Percentiles rank a stretch among this genome's conserved stretches.
Conservation (phyloP, 2,113 vertebrate genomes). For the Chionodraco myersi region DNA sequence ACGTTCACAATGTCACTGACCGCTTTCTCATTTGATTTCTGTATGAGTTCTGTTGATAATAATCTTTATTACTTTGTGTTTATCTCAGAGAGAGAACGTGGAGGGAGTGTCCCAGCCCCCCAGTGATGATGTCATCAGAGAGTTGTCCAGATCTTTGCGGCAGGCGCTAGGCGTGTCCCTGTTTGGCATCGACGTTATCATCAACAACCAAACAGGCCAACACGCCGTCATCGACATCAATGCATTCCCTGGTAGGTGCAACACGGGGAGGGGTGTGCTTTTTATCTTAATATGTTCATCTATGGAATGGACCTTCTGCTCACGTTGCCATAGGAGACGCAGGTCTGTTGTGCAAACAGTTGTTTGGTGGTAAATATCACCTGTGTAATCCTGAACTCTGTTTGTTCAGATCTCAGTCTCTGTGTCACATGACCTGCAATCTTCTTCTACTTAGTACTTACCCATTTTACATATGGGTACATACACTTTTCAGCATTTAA, state of each 20-base stretch:
- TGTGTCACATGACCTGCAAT: too few relatives aligned
- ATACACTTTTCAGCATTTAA: too few relatives aligned
- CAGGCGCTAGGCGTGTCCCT: constrained; percentile 93
- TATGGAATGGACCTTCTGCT: constrained; percentile 4
- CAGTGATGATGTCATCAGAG: constrained; percentile 93
- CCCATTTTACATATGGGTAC: too few relatives aligned
- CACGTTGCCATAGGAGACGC: neutral
- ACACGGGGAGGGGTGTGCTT: neutral
- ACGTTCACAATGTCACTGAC: constrained; percentile 64
- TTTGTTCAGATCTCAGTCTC: too few relatives aligned
- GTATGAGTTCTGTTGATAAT: neutral
- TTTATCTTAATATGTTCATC: neutral
- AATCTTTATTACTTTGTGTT: neutral
- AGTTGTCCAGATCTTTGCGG: constrained; percentile 90
- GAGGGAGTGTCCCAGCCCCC: constrained; percentile 95
- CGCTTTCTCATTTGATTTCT: neutral
- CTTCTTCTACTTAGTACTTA: too few relatives aligned
- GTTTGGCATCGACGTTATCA: constrained; percentile 98
- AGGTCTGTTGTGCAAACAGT: neutral
- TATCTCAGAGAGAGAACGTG: constrained; percentile 91
- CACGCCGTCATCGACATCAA: constrained; percentile 98
- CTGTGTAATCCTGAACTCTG: neutral
- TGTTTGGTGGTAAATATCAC: neutral
- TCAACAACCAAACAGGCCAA: constrained; percentile 97
- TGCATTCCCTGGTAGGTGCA: constrained; percentile 93